Evolutionary conservation across 2,113 vertebrate genomes (phyloP), one percentile per base, ranked within the genome.

Genomic region (Calcarius ornatus): DNA sequence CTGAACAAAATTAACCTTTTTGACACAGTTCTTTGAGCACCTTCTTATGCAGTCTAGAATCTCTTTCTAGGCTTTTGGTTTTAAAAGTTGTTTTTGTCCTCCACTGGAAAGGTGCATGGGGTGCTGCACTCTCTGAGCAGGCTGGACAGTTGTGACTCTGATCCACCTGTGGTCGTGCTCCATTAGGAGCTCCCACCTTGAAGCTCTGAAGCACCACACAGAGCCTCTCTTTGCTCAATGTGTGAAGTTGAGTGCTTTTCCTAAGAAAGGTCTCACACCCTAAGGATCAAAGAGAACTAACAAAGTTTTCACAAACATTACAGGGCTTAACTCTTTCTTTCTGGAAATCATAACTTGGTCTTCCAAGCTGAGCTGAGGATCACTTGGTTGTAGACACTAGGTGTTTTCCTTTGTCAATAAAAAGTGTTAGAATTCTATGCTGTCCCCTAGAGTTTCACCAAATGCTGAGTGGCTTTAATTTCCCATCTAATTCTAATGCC

Each of bases 251-350:
- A 65, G 37, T 3, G 17, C 22, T 82, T 86, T 21, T 54, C 48
- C 18, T 75, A 84, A 87, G 89, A 85, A 94, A 95, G 48, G 56
- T 61, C 57, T 94, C 60, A 30, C 12, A 38, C 69, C 50, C 57
- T 69, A 37, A 48, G 21, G 71, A 93, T 97, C 83, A 90, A 94
- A 97, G 92, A 79, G 22, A 60, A 50, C 22, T 21, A 57, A 27
- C 16, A 15, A 51, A 12, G 35, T 92, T 91, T 92, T 80, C 65
- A 90, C 12, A 51, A 61, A 51, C 17, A 42, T 35, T 76, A 76
- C 57, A 72, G 66, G 63, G 30, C 61, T 79, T 80, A 61, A 78
- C 33, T 66, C 24, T 59, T 76, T 79, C 37, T 79, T 83, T 66
- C 65, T 31, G 42, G 20, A 92, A 78, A 40, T 84, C 10, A 3